Percentiles rank a stretch among this genome's conserved stretches.
Evolutionary conservation across 1,140 invertebrate genomes (phyloP).

Genomic region (Diuraphis noxia): DNA sequence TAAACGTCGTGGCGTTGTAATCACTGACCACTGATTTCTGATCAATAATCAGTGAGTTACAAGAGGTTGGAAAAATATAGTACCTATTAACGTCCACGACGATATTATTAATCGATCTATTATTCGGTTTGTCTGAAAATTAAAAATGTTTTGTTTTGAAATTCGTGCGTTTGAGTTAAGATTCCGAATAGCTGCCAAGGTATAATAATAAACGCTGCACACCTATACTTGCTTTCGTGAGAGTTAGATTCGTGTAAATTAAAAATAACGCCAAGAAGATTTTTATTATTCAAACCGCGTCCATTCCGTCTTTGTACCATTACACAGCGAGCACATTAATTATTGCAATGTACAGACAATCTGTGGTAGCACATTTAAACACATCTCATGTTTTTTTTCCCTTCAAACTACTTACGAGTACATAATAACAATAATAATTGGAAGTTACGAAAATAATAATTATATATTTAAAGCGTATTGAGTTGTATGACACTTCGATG

Average conservation of each 20-base stretch:
- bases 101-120: background rate
- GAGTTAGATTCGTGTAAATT: background rate
- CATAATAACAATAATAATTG: background rate
- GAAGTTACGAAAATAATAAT: background rate
- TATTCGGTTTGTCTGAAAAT: background rate
- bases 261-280: background rate
- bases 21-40: background rate
- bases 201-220: slow-evolving; percentile 4
- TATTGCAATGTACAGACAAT: too few species aligned
- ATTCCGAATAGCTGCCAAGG: slow-evolving; percentile 3
- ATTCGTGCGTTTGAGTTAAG: background rate
- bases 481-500: background rate
- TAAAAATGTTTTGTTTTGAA: background rate
- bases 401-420: background rate
- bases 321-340: background rate
- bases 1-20: background rate
- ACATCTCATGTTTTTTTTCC: background rate
- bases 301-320: background rate
- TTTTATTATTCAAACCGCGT: slow-evolving; percentile 19
- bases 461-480: background rate
- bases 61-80: background rate
- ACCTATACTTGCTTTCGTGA: background rate
- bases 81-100: too few species aligned
- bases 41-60: background rate
- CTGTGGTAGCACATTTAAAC: background rate